Percentiles rank a stretch among this genome's conserved stretches.
These are phyloP conservation scores for Micromys minutus DNA, from an alignment of 2,113 vertebrate species.

Conservation along the genomic window DNA sequence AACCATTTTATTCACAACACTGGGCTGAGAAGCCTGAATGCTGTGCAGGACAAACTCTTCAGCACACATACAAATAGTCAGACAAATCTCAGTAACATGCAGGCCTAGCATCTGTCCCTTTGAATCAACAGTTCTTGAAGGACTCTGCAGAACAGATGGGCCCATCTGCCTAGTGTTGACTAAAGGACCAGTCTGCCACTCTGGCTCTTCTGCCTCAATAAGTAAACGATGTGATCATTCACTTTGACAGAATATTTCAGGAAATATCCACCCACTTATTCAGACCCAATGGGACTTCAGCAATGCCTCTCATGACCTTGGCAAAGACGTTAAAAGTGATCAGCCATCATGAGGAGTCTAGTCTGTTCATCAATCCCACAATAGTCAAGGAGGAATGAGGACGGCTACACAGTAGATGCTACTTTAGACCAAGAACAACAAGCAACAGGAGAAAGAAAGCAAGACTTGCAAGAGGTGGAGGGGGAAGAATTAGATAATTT, in stretches of 20 bases:
- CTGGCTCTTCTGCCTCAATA: conserved; percentile 95
- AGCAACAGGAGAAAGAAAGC: not conserved
- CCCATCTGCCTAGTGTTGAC: conserved; percentile 93
- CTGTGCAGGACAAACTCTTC: conserved; percentile 98
- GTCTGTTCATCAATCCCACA: not conserved
- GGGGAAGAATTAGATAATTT: not conserved
- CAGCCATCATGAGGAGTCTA: not conserved
- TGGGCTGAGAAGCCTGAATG: conserved; percentile 94
- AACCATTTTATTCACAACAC: conserved; percentile 97
- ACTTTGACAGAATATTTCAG: conserved; percentile 97
- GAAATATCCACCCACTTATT: conserved; percentile 97
- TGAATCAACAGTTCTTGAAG: conserved; percentile 97
- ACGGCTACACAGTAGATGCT: not conserved
- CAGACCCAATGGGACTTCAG: conserved; percentile 94
- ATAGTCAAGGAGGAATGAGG: not conserved
- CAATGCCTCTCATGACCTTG: conserved; percentile 92
- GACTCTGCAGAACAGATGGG: conserved; percentile 98
- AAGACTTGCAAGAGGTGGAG: not conserved
- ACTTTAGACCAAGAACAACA: not conserved
- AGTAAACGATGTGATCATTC: conserved; percentile 92
- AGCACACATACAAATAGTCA: conserved; percentile 98
- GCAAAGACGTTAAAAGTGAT: not conserved
- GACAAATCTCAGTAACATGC: conserved; percentile 97
- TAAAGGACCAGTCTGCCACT: conserved; percentile 95
- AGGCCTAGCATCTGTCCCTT: conserved; percentile 93